Percentiles rank a stretch among this genome's conserved stretches.
Conservation (phyloP, 1,140 invertebrate genomes). For the Drosophila setifemur region DNA sequence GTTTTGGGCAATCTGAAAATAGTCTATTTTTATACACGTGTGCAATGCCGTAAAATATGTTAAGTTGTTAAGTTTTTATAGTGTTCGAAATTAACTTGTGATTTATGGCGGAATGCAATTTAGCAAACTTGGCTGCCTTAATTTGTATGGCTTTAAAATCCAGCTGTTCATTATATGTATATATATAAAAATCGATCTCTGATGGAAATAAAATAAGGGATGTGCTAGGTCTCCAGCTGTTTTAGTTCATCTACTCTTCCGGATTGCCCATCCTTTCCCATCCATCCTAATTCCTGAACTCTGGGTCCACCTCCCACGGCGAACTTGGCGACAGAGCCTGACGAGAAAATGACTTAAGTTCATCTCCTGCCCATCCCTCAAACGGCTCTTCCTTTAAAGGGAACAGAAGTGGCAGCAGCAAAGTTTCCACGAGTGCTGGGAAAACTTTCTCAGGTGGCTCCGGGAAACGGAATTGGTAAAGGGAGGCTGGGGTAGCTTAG, state of each 20-base stretch:
- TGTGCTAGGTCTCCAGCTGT: constrained; percentile 8
- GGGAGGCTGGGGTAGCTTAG: background rate
- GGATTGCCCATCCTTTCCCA: background rate
- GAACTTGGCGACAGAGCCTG: constrained; percentile 10
- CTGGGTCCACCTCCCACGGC: background rate
- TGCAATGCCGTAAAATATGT: too few species aligned
- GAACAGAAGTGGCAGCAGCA: background rate
- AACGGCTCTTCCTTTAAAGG: background rate
- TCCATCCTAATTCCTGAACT: constrained; percentile 28
- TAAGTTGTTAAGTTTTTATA: too few species aligned
- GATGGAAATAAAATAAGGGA: too few species aligned
- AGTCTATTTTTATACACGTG: too few species aligned
- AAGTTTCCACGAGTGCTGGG: constrained; percentile 3
- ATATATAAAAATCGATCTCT: too few species aligned
- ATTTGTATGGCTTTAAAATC: too few species aligned
- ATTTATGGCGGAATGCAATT: too few species aligned
- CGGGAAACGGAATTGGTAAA: background rate
- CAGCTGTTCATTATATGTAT: too few species aligned
- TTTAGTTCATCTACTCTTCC: background rate
- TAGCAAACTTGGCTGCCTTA: too few species aligned
- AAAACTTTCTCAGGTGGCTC: constrained; percentile 32
- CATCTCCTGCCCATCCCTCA: background rate
- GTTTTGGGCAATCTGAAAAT: too few species aligned
- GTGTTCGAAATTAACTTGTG: too few species aligned
- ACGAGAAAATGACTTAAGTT: constrained; percentile 5